Conservation (phyloP, 2,888 invertebrate species). For the Drosophila melanocephala region DNA sequence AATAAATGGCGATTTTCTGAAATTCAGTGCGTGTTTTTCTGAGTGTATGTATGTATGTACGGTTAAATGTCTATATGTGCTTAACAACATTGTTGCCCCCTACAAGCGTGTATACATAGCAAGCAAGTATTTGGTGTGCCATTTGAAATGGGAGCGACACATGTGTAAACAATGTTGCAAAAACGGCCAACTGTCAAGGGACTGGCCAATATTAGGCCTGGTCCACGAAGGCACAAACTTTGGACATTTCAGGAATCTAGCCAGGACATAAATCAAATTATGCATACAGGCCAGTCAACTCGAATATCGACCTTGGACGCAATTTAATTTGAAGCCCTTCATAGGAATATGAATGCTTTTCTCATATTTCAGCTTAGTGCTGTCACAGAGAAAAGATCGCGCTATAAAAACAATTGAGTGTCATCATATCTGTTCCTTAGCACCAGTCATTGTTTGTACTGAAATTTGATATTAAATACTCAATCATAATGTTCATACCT, state of each 20-base stretch:
- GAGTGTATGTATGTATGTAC: neutral
- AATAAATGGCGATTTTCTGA: neutral
- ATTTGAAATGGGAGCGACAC: conserved; percentile 27
- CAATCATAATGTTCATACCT: neutral
- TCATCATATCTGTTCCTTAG: neutral
- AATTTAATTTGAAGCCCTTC: neutral
- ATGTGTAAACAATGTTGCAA: conserved; percentile 33
- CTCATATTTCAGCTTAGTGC: neutral
- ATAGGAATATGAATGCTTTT: neutral
- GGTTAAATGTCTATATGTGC: neutral
- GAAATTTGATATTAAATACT: neutral
- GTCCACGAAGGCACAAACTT: neutral
- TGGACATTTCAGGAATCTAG: too few relatives aligned
- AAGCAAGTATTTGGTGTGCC: conserved; percentile 22
- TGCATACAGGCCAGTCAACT: neutral
- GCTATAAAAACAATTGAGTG: neutral
- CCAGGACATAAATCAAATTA: conserved; percentile 4
- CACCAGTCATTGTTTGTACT: neutral
- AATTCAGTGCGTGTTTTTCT: neutral
- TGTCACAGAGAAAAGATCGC: neutral
- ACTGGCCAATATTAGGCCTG: neutral
- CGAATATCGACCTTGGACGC: neutral
- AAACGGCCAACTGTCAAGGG: conserved; percentile 5
- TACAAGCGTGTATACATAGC: conserved; percentile 4
- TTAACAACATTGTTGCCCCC: neutral